A percentile compares a stretch with the other conserved stretches of the same genome.
These are phyloP conservation scores for Metaphire vulgaris DNA, from an alignment of 1,140 invertebrate genomes.

Conservation along the genomic window DNA sequence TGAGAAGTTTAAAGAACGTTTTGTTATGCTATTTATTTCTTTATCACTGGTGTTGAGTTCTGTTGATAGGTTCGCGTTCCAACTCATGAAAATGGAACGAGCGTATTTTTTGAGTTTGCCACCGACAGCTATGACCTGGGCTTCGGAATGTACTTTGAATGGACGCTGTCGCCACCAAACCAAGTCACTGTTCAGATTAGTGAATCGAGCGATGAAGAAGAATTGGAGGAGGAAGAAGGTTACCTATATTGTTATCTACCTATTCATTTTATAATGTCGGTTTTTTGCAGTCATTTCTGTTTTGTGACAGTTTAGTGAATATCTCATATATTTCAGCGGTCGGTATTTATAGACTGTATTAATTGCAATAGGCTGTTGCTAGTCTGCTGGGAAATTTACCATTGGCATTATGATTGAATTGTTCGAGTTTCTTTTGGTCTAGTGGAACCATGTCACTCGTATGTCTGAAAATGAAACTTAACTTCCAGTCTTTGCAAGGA, in stretches of 20 bases:
- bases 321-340: no score
- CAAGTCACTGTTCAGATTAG: conserved; percentile 42
- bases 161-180: conserved; percentile 73
- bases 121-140: conserved; percentile 97
- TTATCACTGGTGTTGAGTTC: no score
- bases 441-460: no score
- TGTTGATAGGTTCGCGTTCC: conserved; percentile 76
- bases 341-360: no score
- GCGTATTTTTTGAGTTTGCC: conserved; percentile 99
- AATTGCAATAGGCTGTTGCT: no score
- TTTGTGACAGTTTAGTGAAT: not conserved
- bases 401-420: not conserved
- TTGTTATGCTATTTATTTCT: no score
- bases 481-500: not conserved
- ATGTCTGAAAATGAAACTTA: no score
- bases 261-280: not conserved
- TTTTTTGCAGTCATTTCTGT: not conserved
- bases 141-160: conserved; percentile 97
- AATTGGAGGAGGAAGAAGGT: conserved; percentile 13
- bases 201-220: conserved; percentile 19
- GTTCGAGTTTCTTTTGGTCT: not conserved
- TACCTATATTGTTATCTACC: not conserved
- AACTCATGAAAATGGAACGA: conserved; percentile 84
- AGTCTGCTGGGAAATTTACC: not conserved
- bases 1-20: no score